These are phyloP conservation scores for Pithys albifrons DNA, from an alignment of 2,113 vertebrate species.

Conservation along the genomic window DNA sequence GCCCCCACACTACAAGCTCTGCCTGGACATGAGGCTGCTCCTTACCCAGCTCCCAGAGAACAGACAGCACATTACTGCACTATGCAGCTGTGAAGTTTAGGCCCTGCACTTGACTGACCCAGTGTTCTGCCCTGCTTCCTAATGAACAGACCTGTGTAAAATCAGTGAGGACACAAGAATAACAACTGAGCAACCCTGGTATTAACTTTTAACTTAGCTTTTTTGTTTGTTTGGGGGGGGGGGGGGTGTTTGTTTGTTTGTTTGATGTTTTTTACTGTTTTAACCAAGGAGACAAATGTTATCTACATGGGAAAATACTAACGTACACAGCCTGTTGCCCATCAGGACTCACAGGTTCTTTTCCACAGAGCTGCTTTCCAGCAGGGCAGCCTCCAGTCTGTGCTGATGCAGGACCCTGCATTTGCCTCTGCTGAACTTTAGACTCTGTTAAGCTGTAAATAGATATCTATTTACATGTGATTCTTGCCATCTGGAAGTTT, in stretches of 20 bases:
- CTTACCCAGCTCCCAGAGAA: neutral
- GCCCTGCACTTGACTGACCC: neutral
- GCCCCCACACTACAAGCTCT: neutral
- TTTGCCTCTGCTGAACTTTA: neutral
- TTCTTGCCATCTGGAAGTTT: neutral
- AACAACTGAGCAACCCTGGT: neutral
- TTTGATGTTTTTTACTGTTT: neutral
- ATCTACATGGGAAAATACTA: neutral
- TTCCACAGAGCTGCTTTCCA: neutral
- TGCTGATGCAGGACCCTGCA: neutral
- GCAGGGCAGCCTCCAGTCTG: neutral
- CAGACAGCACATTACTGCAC: rapidly evolving
- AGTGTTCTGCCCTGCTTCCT: neutral
- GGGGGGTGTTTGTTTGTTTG: too few species aligned
- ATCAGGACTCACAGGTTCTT: neutral
- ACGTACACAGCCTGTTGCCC: neutral
- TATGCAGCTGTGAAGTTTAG: neutral
- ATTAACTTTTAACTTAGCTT: neutral
- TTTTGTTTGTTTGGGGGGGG: neutral
- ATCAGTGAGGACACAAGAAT: neutral
- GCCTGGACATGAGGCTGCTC: neutral
- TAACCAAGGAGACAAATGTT: neutral
- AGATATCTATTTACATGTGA: neutral
- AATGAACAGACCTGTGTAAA: neutral
- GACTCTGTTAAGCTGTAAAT: neutral